Conservation (phyloP, 1,140 invertebrate genomes). For the Amphibalanus amphitrite region DNA sequence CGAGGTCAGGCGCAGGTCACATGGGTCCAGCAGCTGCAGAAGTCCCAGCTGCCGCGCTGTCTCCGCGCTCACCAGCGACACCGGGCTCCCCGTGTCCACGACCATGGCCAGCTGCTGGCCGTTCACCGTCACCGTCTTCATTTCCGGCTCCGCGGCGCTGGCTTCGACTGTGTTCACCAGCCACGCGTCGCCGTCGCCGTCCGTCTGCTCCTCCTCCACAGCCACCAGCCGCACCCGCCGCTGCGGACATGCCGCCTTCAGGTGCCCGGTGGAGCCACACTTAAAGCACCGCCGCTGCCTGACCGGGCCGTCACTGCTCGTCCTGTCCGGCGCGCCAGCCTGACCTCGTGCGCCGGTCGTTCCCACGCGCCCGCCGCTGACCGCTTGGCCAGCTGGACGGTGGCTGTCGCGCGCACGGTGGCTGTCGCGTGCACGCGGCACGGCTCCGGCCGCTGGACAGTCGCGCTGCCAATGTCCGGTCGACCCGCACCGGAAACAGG, state of each 20-base stretch:
- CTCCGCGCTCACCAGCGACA: not conserved
- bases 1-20: too few relatives aligned
- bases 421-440: too few relatives aligned
- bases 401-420: too few relatives aligned
- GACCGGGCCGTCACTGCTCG: not conserved
- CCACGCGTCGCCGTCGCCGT: not conserved
- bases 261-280: not conserved
- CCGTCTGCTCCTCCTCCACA: not conserved
- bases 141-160: too few relatives aligned
- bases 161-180: not conserved
- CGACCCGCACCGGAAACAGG: too few relatives aligned
- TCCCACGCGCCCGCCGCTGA: too few relatives aligned
- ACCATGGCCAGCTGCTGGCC: not conserved
- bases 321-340: not conserved
- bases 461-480: too few relatives aligned
- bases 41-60: too few relatives aligned
- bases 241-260: not conserved
- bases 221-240: not conserved
- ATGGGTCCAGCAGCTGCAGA: too few relatives aligned
- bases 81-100: not conserved
- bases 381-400: too few relatives aligned
- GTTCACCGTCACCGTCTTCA: not conserved
- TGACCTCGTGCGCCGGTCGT: too few relatives aligned
- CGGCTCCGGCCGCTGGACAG: too few relatives aligned
- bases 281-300: not conserved